phyloP scores from a whole-genome alignment of 2,797 vertebrate species.

The Eupleurogrammus muticus region DNA sequence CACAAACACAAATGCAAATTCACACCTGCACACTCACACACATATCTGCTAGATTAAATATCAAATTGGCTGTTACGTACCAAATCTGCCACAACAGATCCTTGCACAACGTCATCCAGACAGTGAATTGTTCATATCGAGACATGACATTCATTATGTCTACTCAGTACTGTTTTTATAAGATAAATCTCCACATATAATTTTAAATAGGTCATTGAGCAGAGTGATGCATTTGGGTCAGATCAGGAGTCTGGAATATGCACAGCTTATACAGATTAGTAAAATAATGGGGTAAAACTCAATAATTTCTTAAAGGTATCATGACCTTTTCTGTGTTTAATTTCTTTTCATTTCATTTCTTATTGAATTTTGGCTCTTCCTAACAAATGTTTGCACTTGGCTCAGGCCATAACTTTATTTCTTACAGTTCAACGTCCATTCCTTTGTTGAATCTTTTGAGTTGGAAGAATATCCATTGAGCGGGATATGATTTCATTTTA shows the following conservation, averaged over 20 bases:
- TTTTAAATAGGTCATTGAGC: constrained; percentile 52
- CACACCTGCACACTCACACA: not conserved
- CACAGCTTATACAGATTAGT: not conserved
- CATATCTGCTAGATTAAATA: not conserved
- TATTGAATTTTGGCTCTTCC: too few relatives aligned
- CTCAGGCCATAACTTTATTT: too few relatives aligned
- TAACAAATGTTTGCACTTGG: too few relatives aligned
- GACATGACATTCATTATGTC: constrained; percentile 6
- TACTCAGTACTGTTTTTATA: constrained; percentile 10
- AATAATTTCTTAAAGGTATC: too few relatives aligned
- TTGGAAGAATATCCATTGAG: too few relatives aligned
- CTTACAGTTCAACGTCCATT: too few relatives aligned
- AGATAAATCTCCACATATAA: constrained; percentile 19
- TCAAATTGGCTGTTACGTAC: not conserved
- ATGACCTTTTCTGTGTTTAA: too few relatives aligned
- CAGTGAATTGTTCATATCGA: constrained; percentile 2
- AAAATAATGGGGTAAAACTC: too few relatives aligned
- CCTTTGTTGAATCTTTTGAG: too few relatives aligned
- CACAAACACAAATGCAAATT: not conserved
- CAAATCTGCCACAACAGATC: constrained; percentile 14
- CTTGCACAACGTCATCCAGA: not conserved
- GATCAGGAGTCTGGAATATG: constrained; percentile 38
- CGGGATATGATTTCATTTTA: too few relatives aligned
- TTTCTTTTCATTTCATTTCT: too few relatives aligned
- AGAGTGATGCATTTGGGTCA: constrained; percentile 43